Percentiles rank a stretch among this genome's conserved stretches.
These are phyloP conservation scores for Penaeus monodon DNA, from an alignment of 2,888 invertebrate species.

Conservation along the genomic window DNA sequence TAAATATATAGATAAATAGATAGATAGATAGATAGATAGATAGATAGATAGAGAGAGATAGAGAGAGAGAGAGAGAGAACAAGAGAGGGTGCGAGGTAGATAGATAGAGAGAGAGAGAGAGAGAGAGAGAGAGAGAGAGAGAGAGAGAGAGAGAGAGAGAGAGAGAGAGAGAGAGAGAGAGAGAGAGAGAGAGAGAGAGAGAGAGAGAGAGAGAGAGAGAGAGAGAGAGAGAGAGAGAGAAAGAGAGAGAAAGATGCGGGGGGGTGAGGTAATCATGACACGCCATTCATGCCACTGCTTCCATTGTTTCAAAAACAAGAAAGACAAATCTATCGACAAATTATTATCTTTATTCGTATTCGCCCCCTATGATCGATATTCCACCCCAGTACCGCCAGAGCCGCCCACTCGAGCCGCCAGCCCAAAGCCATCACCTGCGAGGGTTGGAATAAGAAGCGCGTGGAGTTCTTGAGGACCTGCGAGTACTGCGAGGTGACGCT, in stretches of 20 bases:
- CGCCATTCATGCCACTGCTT: too few species aligned
- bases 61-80: neutral
- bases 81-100: neutral
- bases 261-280: too few species aligned
- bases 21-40: too few species aligned
- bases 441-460: conserved; percentile 55
- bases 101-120: neutral
- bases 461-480: conserved; percentile 60
- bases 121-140: neutral
- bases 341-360: too few species aligned
- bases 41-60: too few species aligned
- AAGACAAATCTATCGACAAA: neutral
- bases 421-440: conserved; percentile 15
- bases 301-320: too few species aligned
- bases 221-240: too few species aligned
- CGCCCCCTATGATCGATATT: too few species aligned
- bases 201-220: neutral
- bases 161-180: neutral
- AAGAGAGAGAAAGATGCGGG: neutral
- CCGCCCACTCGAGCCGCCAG: too few species aligned
- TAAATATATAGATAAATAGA: too few species aligned
- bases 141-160: neutral
- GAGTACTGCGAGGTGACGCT: conserved; percentile 63
- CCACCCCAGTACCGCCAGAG: too few species aligned
- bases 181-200: neutral